A percentile compares a stretch with the other conserved stretches of the same genome.
Evolutionary conservation across 2,888 invertebrate species (phyloP).

Genomic region (Aplocera efformata): DNA sequence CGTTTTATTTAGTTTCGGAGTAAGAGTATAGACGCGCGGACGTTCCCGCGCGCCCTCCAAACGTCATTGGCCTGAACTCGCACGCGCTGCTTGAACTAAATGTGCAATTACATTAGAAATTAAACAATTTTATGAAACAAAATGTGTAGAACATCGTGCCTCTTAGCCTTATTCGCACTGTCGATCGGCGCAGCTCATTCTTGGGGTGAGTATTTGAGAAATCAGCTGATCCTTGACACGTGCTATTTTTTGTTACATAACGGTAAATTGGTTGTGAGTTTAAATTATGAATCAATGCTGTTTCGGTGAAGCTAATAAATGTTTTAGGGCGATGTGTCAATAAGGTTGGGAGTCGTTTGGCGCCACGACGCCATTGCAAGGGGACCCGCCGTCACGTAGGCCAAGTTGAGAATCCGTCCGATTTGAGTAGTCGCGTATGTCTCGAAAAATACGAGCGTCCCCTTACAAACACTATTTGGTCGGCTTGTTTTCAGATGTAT

Average conservation of each 20-base stretch:
- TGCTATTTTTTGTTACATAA: conserved; percentile 71
- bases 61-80: conserved; percentile 61
- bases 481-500: conserved; percentile 46
- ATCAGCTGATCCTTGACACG: conserved; percentile 72
- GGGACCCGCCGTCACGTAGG: conserved; percentile 76
- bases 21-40: conserved; percentile 54
- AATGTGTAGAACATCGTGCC: conserved; percentile 64
- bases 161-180: conserved; percentile 50
- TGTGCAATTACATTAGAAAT: conserved; percentile 57
- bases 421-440: conserved; percentile 36
- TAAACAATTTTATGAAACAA: conserved; percentile 63
- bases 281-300: conserved; percentile 16
- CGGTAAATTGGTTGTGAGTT: conserved; percentile 16
- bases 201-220: conserved; percentile 66
- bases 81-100: conserved; percentile 48
- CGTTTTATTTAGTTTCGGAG: conserved; percentile 57
- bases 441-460: conserved; percentile 15
- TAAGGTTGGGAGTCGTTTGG: conserved; percentile 75
- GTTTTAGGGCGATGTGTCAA: conserved; percentile 44
- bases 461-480: conserved; percentile 28
- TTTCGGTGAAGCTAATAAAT: conserved; percentile 17
- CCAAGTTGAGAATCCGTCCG: conserved; percentile 57
- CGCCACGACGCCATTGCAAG: conserved; percentile 73
- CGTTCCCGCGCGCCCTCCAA: conserved; percentile 53
- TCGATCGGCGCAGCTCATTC: conserved; percentile 49